Evolutionary conservation across 1,140 invertebrate genomes (phyloP).

Genomic region (Bombyx mandarina): DNA sequence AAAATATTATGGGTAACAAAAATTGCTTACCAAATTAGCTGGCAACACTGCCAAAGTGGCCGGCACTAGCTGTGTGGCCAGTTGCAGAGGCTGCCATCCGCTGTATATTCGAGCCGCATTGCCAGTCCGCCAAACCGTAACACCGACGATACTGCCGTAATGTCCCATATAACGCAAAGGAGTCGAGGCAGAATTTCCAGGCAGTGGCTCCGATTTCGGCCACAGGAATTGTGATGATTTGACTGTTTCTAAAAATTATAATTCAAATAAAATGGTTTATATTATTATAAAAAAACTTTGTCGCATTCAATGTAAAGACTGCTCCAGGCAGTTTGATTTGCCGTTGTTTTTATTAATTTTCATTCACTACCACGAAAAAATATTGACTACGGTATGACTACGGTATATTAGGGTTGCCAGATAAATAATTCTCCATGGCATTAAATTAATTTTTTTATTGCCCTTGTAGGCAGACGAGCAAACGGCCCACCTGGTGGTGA

Average conservation of each 20-base stretch:
- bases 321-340: no score
- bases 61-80: slow-evolving; percentile 89
- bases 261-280: no score
- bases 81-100: slow-evolving; percentile 83
- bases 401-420: no score
- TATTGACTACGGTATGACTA: no score
- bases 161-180: slow-evolving; percentile 79
- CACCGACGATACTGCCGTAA: slow-evolving; percentile 79
- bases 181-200: slow-evolving; percentile 62
- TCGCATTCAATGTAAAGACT: no score
- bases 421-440: no score
- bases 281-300: no score
- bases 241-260: slow-evolving; percentile 76
- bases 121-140: slow-evolving; percentile 74
- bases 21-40: slow-evolving; percentile 35
- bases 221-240: slow-evolving; percentile 81
- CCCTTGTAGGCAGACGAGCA: no score
- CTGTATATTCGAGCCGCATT: slow-evolving; percentile 72
- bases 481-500: no score
- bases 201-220: slow-evolving; percentile 44
- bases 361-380: no score
- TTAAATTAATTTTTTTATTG: no score
- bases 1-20: background rate
- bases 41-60: slow-evolving; percentile 80
- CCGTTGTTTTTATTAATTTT: no score